Conservation (phyloP, 2,888 invertebrate genomes). For the Pelosia muscerda region DNA sequence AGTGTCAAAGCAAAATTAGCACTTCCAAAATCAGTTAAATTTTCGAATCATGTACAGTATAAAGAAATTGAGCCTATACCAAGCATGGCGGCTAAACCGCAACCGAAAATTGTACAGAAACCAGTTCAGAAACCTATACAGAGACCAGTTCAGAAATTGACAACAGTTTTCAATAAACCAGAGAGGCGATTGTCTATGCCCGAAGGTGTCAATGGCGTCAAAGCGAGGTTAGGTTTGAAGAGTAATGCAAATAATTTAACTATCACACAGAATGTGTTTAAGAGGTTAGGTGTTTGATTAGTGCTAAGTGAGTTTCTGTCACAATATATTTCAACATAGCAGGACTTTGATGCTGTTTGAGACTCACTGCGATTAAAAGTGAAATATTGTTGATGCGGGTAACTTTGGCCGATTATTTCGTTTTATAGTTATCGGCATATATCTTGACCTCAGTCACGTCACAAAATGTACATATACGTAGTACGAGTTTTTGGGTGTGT, state of each 20-base stretch:
- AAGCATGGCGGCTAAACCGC: slow-evolving; percentile 22
- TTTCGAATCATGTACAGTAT: slow-evolving; percentile 77
- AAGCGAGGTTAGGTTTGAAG: slow-evolving; percentile 72
- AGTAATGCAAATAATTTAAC: slow-evolving; percentile 66
- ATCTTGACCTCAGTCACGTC: too few species aligned
- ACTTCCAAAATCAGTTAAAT: slow-evolving; percentile 79
- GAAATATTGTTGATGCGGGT: neutral
- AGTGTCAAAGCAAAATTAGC: slow-evolving; percentile 78
- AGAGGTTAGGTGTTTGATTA: slow-evolving; percentile 68
- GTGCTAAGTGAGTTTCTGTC: neutral
- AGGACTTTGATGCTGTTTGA: neutral
- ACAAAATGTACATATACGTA: too few species aligned
- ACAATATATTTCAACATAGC: neutral
- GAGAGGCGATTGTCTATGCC: slow-evolving; percentile 80
- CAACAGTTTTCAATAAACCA: slow-evolving; percentile 77
- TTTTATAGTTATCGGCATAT: neutral
- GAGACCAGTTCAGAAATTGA: slow-evolving; percentile 49
- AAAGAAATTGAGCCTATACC: slow-evolving; percentile 74
- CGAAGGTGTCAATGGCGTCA: slow-evolving; percentile 62
- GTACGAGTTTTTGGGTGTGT: too few species aligned
- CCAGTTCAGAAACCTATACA: slow-evolving; percentile 14
- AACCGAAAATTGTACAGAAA: slow-evolving; percentile 14
- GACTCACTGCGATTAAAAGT: slow-evolving; percentile 10
- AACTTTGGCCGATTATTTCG: slow-evolving; percentile 8
- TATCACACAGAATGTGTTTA: slow-evolving; percentile 76